Percentiles rank a stretch among this genome's conserved stretches.
Evolutionary conservation across 2,888 invertebrate species (phyloP).

Genomic region (Cephus pygmeus): DNA sequence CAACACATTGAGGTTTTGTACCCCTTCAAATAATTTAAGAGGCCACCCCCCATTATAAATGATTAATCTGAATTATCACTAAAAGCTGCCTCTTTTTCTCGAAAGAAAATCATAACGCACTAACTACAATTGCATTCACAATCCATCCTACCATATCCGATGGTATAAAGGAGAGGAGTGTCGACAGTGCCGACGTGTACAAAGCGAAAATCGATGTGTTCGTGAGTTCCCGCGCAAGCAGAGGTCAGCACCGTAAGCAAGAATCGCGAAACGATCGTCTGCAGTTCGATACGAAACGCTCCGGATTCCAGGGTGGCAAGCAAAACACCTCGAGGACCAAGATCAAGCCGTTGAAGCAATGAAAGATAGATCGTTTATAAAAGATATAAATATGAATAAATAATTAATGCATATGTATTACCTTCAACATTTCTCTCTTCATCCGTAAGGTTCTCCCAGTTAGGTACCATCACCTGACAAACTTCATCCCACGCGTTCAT

Average conservation of each 20-base stretch:
- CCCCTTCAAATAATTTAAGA: not conserved
- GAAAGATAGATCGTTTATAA: not conserved
- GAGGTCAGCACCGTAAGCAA: not conserved
- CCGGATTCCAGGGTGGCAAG: conserved; percentile 3
- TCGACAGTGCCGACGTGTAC: not conserved
- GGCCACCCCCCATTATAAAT: not conserved
- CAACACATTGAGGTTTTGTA: not conserved
- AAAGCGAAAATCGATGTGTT: not conserved
- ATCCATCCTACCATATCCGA: not conserved
- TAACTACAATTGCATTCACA: not conserved
- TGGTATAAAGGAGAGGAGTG: not conserved
- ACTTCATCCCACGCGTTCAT: conserved; percentile 58
- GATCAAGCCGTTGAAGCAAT: not conserved
- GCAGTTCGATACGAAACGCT: conserved; percentile 5
- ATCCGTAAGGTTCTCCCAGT: conserved; percentile 53
- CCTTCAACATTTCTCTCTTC: conserved; percentile 54
- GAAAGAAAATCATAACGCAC: not conserved
- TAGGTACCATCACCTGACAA: conserved; percentile 54
- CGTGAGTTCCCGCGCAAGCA: not conserved
- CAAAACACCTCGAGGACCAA: not conserved
- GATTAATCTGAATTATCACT: not conserved
- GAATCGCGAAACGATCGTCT: not conserved
- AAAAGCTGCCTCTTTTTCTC: not conserved
- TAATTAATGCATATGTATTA: conserved; percentile 21
- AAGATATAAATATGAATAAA: not conserved